These are phyloP conservation scores for Stictocephala bisonia DNA, from an alignment of 2,888 invertebrate genomes.

Conservation along the genomic window DNA sequence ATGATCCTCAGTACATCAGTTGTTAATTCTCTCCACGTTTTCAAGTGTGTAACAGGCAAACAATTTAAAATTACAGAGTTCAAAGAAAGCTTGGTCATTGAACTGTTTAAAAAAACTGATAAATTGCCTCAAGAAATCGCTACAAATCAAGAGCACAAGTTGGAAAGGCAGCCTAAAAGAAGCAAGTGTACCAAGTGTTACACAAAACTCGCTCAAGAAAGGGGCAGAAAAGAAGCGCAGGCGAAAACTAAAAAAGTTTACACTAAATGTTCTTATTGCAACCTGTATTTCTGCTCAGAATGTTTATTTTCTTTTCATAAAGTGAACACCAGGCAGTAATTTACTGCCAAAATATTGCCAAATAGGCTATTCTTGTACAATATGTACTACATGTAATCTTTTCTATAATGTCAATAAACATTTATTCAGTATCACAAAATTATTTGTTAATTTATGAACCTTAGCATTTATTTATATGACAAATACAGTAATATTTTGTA, in stretches of 20 bases:
- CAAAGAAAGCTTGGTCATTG: conserved; percentile 6
- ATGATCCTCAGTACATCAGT: conserved; percentile 33
- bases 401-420: too few species aligned
- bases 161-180: background rate
- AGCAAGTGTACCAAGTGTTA: background rate
- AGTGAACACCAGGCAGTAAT: background rate
- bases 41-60: conserved; percentile 22
- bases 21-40: conserved; percentile 19
- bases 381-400: too few species aligned
- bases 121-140: background rate
- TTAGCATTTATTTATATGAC: too few species aligned
- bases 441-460: too few species aligned
- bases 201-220: background rate
- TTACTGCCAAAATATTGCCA: too few species aligned
- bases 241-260: background rate
- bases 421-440: too few species aligned
- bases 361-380: too few species aligned
- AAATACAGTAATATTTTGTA: too few species aligned
- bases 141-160: background rate
- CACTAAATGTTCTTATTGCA: conserved; percentile 1
- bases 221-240: conserved; percentile 2
- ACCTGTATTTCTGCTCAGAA: background rate
- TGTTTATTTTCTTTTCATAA: background rate
- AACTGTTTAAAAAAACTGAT: background rate
- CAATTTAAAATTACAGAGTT: conserved; percentile 35